Conservation (phyloP, 2,888 invertebrate species). For the Xylocampa areola region DNA sequence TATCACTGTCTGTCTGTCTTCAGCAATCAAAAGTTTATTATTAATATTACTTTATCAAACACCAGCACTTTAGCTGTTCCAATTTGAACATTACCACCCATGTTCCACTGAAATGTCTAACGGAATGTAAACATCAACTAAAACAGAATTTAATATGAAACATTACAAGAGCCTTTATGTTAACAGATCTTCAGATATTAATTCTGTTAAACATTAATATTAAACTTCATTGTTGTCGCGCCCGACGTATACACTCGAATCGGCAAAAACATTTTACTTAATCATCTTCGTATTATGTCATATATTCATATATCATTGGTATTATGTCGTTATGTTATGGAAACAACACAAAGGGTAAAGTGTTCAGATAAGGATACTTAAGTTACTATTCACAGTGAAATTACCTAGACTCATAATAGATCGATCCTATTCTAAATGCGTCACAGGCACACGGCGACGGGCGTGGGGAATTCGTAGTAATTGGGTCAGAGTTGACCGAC, state of each 20-base stretch:
- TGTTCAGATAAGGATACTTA: conserved; percentile 12
- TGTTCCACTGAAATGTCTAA: neutral
- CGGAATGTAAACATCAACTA: conserved; percentile 2
- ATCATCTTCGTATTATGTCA: conserved; percentile 9
- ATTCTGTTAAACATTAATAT: conserved; percentile 12
- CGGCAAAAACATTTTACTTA: conserved; percentile 29
- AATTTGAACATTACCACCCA: conserved; percentile 9
- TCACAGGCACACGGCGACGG: conserved; percentile 56
- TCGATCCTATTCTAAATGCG: conserved; percentile 49
- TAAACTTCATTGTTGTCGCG: conserved; percentile 10
- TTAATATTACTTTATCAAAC: conserved; percentile 16
- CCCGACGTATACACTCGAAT: neutral
- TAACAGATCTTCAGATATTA: conserved; percentile 5
- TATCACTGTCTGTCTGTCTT: conserved; percentile 12
- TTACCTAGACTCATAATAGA: conserved; percentile 20
- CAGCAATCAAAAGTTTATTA: conserved; percentile 17
- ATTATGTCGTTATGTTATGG: conserved; percentile 11
- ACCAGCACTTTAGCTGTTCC: neutral
- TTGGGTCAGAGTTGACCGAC: conserved; percentile 69
- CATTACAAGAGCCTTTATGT: conserved; percentile 8
- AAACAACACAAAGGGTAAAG: conserved; percentile 25
- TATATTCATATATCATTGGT: conserved; percentile 31
- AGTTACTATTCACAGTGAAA: conserved; percentile 13
- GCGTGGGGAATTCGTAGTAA: conserved; percentile 59
- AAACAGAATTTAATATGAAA: conserved; percentile 22